Conservation (phyloP, 2,113 vertebrate genomes). For the Otis tarda region DNA sequence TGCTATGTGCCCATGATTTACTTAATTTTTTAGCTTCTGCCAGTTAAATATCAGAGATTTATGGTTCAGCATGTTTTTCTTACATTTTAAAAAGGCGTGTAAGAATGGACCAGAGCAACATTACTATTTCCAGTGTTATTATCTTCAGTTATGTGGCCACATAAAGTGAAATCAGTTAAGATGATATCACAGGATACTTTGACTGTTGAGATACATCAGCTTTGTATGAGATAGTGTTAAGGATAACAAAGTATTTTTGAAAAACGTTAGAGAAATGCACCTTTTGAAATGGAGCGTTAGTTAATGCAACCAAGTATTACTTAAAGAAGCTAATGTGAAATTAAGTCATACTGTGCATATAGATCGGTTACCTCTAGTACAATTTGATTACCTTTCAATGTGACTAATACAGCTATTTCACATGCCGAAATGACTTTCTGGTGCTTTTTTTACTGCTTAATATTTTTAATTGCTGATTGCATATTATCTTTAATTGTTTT, state of each 20-base stretch:
- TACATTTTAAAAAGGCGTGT: not conserved
- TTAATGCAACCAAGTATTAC: not conserved
- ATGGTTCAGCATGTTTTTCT: not conserved
- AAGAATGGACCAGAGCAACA: not conserved
- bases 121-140: not conserved
- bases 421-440: not conserved
- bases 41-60: not conserved
- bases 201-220: not conserved
- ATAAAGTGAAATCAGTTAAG: not conserved
- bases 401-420: not conserved
- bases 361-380: not conserved
- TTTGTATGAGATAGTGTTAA: not conserved
- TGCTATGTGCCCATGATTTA: not conserved
- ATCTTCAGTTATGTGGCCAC: accelerated
- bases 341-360: not conserved
- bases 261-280: not conserved
- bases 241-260: not conserved
- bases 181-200: not conserved
- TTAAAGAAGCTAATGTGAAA: not conserved
- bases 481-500: not conserved
- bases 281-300: not conserved
- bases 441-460: not conserved
- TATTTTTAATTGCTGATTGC: not conserved
- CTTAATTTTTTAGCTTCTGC: not conserved
- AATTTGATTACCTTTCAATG: not conserved